phyloP scores from a whole-genome alignment of 1,140 invertebrate species.

The Colletes gigas region DNA sequence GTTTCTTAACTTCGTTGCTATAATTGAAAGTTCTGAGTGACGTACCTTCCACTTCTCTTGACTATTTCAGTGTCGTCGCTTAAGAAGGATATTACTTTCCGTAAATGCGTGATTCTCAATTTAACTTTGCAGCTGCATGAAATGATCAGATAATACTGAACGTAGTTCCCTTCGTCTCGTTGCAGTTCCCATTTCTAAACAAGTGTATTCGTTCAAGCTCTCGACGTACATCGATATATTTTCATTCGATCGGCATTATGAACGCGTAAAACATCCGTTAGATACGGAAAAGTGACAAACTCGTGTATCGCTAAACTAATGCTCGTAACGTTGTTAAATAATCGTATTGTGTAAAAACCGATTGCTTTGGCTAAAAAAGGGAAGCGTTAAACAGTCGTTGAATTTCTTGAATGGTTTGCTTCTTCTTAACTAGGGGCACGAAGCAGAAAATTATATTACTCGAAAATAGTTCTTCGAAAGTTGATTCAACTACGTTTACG shows the following conservation, averaged over 20 bases:
- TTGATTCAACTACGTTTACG: too few species aligned
- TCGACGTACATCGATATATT: background rate
- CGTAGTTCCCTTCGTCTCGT: background rate
- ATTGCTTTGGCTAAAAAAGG: too few species aligned
- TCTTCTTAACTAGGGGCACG: background rate
- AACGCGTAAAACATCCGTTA: background rate
- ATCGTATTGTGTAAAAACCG: too few species aligned
- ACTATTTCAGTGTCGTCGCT: conserved; percentile 3
- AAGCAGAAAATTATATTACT: too few species aligned
- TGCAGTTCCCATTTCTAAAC: background rate
- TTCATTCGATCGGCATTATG: too few species aligned
- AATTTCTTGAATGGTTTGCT: too few species aligned
- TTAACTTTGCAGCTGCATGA: conserved; percentile 12
- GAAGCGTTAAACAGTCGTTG: too few species aligned
- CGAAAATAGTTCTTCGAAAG: too few species aligned
- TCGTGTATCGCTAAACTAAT: too few species aligned
- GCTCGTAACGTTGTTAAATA: too few species aligned
- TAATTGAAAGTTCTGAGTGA: conserved; percentile 18
- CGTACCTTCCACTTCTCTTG: conserved; percentile 16
- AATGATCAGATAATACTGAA: conserved; percentile 17
- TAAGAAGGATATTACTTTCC: conserved; percentile 34
- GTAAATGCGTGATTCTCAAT: conserved; percentile 30
- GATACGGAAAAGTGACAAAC: too few species aligned
- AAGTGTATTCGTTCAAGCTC: background rate
- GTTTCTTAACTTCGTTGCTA: background rate